Conservation (phyloP, 2,797 vertebrate genomes). For the Phoebastria nigripes region DNA sequence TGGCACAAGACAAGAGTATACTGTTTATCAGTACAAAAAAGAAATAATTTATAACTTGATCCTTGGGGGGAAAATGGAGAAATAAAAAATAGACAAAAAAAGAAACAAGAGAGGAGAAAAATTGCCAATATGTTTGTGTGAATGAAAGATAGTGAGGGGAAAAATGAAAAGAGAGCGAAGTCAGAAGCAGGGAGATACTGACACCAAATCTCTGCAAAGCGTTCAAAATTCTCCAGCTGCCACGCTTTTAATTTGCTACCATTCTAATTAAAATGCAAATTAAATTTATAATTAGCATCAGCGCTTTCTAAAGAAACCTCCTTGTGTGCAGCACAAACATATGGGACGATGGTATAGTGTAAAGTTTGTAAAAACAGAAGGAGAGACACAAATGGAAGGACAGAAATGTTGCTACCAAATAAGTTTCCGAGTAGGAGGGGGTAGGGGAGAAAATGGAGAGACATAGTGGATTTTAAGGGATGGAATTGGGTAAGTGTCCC, state of each 20-base stretch:
- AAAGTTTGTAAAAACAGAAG: conserved; percentile 82
- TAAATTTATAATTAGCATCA: conserved; percentile 99
- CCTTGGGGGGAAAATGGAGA: conserved; percentile 66
- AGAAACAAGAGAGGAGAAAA: conserved; percentile 67
- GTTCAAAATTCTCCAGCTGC: conserved; percentile 99
- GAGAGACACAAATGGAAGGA: conserved; percentile 55
- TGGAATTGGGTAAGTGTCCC: conserved; percentile 60
- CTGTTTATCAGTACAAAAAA: conserved; percentile 64
- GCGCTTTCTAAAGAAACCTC: conserved; percentile 98
- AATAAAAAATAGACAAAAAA: conserved; percentile 62
- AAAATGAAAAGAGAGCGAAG: conserved; percentile 72
- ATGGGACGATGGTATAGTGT: conserved; percentile 92
- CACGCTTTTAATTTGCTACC: conserved; percentile 99
- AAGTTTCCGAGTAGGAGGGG: conserved; percentile 63
- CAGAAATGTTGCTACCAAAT: conserved; percentile 35
- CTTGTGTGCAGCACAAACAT: conserved; percentile 94
- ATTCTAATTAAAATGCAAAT: conserved; percentile 99
- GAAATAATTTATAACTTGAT: conserved; percentile 72
- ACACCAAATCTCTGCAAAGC: conserved; percentile 85
- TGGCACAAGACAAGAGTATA: conserved; percentile 60
- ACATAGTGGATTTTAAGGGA: conserved; percentile 41
- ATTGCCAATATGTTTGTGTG: conserved; percentile 72
- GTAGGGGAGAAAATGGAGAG: conserved; percentile 54
- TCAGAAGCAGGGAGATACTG: conserved; percentile 77
- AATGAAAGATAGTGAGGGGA: conserved; percentile 76